Conservation (phyloP, 2,888 invertebrate species). For the Sinohyriopsis cumingii region DNA sequence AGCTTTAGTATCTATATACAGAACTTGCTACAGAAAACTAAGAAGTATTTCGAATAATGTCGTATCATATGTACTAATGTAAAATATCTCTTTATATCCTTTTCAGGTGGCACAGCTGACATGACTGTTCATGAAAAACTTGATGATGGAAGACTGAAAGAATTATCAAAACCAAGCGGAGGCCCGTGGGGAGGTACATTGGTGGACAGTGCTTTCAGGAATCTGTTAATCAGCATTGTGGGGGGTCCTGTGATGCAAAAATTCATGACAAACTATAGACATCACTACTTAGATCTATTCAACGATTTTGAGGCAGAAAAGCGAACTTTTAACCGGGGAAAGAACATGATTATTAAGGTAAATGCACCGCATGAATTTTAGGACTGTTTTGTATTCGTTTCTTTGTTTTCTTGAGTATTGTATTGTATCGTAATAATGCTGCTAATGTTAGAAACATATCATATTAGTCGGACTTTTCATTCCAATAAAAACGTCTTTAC, state of each 20-base stretch:
- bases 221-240: conserved; percentile 8
- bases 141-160: conserved; percentile 12
- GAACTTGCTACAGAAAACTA: too few species aligned
- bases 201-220: conserved; percentile 14
- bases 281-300: conserved; percentile 19
- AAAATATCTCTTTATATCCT: not conserved
- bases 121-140: conserved; percentile 19
- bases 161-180: conserved; percentile 14
- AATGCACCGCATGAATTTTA: too few species aligned
- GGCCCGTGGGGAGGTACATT: conserved; percentile 24
- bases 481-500: too few species aligned
- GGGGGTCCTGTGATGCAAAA: conserved; percentile 10
- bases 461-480: too few species aligned
- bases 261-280: conserved; percentile 5
- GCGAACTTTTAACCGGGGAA: not conserved
- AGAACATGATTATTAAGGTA: too few species aligned
- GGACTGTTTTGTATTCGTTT: too few species aligned
- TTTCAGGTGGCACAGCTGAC: conserved; percentile 22
- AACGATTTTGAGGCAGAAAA: conserved; percentile 27
- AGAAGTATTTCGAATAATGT: too few species aligned
- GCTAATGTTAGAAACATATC: too few species aligned
- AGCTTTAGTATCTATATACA: too few species aligned
- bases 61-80: not conserved
- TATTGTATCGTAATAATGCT: too few species aligned
- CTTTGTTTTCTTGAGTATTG: too few species aligned